Evolutionary conservation across 64 coral and sea anemone genomes (phyloP).

Genomic region (Catalaphyllia jardinei): DNA sequence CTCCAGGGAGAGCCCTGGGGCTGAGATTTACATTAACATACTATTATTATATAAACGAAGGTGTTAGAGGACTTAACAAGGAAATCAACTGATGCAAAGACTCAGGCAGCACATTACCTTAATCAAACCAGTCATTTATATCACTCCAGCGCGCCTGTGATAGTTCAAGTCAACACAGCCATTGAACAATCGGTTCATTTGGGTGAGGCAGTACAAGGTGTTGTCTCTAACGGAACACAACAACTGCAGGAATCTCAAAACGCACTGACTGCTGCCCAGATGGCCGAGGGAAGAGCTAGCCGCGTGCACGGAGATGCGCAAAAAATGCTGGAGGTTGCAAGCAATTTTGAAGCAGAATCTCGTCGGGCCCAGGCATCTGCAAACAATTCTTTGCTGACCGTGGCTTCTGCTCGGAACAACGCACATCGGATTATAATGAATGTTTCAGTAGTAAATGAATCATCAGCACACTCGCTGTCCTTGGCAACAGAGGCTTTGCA

Average conservation of each 20-base stretch:
- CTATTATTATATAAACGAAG: not conserved
- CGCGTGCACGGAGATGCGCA: conserved; percentile 16
- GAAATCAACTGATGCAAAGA: conserved; percentile 1
- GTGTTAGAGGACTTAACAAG: conserved; percentile 32
- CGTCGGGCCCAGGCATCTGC: conserved; percentile 4
- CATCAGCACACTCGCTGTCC: not conserved
- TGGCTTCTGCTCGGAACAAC: not conserved
- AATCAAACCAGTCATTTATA: conserved; percentile 47
- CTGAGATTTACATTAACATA: not conserved
- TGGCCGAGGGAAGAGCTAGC: conserved; percentile 1
- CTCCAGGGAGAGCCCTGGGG: not conserved
- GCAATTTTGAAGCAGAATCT: conserved; percentile 46
- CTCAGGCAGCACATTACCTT: not conserved
- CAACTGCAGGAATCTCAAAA: not conserved
- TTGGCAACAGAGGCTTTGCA: conserved; percentile 2
- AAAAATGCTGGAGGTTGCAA: conserved; percentile 14
- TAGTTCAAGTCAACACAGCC: conserved; percentile 58
- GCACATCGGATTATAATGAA: conserved; percentile 7
- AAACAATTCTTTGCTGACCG: not conserved
- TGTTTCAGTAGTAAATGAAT: conserved; percentile 17
- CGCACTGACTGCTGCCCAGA: not conserved
- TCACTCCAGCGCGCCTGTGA: conserved; percentile 54
- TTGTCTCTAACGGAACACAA: conserved; percentile 38
- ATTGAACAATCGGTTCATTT: conserved; percentile 41
- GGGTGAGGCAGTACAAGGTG: conserved; percentile 13